Percentiles rank a stretch among this genome's conserved stretches.
Evolutionary conservation across 2,888 invertebrate species (phyloP).

Genomic region (Chalcis sispes): DNA sequence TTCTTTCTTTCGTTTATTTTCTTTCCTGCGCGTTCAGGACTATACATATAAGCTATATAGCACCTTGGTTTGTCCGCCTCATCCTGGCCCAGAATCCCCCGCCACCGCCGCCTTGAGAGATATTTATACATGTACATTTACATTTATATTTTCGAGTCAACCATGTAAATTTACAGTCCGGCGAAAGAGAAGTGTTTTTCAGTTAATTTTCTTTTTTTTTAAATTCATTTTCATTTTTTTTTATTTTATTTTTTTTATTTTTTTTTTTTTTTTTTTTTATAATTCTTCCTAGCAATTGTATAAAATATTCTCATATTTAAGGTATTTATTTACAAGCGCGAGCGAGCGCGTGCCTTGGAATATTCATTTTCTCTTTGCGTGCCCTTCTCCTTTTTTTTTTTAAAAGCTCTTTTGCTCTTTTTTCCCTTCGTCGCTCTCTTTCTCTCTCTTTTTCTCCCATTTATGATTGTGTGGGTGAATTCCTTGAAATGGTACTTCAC

Average conservation of each 20-base stretch:
- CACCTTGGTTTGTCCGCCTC: constrained; percentile 2
- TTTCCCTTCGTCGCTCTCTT: constrained; percentile 4
- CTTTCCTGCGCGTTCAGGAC: not conserved
- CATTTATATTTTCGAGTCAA: constrained; percentile 59
- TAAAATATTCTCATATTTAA: constrained; percentile 73
- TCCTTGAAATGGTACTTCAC: not conserved
- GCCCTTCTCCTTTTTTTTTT: constrained; percentile 1
- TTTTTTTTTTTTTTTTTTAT: constrained; percentile 19
- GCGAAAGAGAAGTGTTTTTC: constrained; percentile 64
- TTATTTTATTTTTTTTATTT: not conserved
- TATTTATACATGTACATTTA: constrained; percentile 60
- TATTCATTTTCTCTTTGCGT: constrained; percentile 43
- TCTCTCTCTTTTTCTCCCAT: constrained; percentile 16
- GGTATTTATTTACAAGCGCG: constrained; percentile 68
- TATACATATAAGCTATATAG: constrained; percentile 21
- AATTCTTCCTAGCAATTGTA: constrained; percentile 69
- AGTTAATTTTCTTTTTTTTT: not conserved
- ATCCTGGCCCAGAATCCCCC: constrained; percentile 35
- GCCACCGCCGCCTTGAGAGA: constrained; percentile 37
- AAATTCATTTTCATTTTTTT: constrained; percentile 13
- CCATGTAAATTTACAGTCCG: constrained; percentile 63
- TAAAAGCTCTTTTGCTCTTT: not conserved
- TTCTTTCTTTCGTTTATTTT: not conserved
- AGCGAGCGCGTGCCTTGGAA: constrained; percentile 56
- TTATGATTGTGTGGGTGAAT: constrained; percentile 32